Percentiles rank a stretch among this genome's conserved stretches.
Conservation (phyloP, 2,113 vertebrate species). For the Sapayoa aenigma region DNA sequence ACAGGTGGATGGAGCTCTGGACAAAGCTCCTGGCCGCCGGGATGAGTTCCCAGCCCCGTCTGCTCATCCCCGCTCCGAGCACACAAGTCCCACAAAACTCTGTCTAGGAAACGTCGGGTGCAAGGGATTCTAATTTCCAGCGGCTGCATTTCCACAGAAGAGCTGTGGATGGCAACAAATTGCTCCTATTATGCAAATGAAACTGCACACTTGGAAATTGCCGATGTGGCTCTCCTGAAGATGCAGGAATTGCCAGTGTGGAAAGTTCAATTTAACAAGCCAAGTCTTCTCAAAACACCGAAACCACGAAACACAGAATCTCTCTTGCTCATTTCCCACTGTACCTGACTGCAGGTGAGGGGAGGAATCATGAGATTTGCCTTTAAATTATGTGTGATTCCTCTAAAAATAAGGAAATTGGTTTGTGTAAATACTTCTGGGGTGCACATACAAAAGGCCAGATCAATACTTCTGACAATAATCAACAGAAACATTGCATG, state of each 20-base stretch:
- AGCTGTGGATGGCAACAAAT: conserved; percentile 68
- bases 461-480: neutral
- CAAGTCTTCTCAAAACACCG: neutral
- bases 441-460: neutral
- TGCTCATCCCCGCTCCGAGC: rapidly evolving
- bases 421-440: neutral
- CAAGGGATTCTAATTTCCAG: neutral
- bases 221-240: conserved; percentile 42
- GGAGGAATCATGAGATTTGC: neutral
- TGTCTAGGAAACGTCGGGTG: neutral
- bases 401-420: neutral
- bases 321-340: neutral
- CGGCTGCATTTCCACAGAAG: conserved; percentile 47
- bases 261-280: conserved; percentile 44
- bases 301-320: neutral
- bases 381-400: neutral
- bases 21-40: rapidly evolving
- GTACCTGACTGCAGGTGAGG: neutral
- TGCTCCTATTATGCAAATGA: conserved; percentile 59
- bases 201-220: conserved; percentile 46
- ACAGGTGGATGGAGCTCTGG: neutral
- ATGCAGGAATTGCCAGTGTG: neutral
- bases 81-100: neutral
- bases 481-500: neutral
- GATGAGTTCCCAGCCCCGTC: rapidly evolving